Conservation (phyloP, 2,113 vertebrate species). For the Clinocottus analis region DNA sequence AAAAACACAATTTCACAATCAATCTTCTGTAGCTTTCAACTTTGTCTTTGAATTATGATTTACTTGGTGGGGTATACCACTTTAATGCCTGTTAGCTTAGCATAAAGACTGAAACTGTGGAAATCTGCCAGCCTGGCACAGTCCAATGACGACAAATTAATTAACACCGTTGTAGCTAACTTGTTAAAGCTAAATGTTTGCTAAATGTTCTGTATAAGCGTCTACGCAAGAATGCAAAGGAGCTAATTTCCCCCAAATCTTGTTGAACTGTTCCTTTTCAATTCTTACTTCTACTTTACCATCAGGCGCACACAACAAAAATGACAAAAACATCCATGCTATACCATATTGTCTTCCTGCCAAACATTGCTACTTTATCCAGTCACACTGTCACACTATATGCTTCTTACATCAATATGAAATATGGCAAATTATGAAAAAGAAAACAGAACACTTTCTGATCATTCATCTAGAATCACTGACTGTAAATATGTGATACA, state of each 20-base stretch:
- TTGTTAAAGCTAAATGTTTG: too few species aligned
- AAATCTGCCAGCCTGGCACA: background rate
- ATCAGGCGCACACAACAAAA: background rate
- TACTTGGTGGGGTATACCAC: background rate
- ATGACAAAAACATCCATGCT: background rate
- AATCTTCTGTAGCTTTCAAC: background rate
- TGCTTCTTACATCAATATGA: background rate
- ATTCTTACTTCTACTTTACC: background rate
- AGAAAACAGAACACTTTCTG: constrained; percentile 5
- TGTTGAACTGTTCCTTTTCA: background rate
- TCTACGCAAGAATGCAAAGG: background rate
- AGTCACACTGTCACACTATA: background rate
- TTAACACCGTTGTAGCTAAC: too few species aligned
- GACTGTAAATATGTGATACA: background rate
- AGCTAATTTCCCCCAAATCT: background rate
- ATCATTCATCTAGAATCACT: constrained; percentile 11
- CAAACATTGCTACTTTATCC: background rate
- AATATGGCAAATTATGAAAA: background rate
- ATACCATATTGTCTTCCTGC: background rate
- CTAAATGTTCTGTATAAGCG: background rate
- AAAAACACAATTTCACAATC: background rate
- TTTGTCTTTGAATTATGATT: background rate
- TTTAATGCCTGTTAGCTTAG: background rate
- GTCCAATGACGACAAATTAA: background rate
- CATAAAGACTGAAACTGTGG: background rate